Conservation (phyloP, 2,113 vertebrate genomes). For the Phrynosoma platyrhinos region DNA sequence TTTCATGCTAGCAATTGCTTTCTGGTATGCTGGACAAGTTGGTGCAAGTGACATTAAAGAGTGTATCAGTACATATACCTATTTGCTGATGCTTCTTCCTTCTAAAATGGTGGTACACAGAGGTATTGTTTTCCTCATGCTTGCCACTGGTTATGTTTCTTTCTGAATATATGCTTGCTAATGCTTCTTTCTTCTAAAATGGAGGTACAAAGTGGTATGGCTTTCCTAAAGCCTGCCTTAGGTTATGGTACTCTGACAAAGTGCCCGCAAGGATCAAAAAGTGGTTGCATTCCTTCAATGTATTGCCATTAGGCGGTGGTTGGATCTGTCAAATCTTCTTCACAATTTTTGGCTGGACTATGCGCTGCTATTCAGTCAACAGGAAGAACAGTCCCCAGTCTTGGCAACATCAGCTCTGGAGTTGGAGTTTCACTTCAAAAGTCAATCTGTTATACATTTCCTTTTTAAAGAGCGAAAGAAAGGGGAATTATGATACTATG, state of each 20-base stretch:
- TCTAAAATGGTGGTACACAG: background rate
- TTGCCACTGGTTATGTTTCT: background rate
- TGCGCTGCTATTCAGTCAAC: background rate
- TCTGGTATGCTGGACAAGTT: background rate
- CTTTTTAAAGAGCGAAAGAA: constrained; percentile 1
- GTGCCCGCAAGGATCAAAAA: background rate
- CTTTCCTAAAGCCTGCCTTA: background rate
- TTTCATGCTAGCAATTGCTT: constrained; percentile 37
- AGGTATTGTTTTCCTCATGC: fast-evolving
- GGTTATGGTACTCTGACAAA: background rate
- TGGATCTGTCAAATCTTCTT: constrained; percentile 21
- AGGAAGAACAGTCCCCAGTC: constrained; percentile 19
- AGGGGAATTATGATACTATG: background rate
- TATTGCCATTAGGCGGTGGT: background rate
- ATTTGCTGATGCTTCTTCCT: background rate
- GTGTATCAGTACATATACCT: background rate
- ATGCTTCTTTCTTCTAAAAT: background rate
- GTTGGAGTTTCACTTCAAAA: constrained; percentile 32
- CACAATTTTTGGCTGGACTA: background rate
- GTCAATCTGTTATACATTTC: constrained; percentile 42
- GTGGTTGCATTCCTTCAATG: background rate
- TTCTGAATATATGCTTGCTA: background rate
- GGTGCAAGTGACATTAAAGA: background rate
- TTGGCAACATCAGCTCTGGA: constrained; percentile 52
- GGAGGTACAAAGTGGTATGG: fast-evolving